Conservation (phyloP, 2,113 vertebrate genomes). For the Gasterosteus aculeatus region DNA sequence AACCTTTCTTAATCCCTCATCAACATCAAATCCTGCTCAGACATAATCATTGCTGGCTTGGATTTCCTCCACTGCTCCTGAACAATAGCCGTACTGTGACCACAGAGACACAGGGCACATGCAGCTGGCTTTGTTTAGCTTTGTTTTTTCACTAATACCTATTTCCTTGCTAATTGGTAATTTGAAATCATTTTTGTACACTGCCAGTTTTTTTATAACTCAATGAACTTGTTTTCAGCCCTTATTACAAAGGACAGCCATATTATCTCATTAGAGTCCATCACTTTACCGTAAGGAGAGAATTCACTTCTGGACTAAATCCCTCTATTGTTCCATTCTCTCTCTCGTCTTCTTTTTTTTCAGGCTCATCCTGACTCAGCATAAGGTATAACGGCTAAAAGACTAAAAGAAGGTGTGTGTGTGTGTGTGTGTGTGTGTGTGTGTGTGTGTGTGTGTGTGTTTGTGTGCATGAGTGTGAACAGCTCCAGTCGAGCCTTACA, state of each 20-base stretch:
- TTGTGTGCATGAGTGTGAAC: neutral
- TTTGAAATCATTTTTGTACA: neutral
- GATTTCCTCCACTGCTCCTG: slow-evolving; percentile 47
- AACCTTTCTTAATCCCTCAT: slow-evolving; percentile 37
- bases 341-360: slow-evolving; percentile 6
- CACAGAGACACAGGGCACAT: neutral
- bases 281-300: neutral
- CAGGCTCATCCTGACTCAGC: slow-evolving; percentile 1
- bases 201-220: neutral
- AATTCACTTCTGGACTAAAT: slow-evolving; percentile 3
- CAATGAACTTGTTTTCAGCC: neutral
- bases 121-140: neutral
- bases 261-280: neutral
- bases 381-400: slow-evolving; percentile 16
- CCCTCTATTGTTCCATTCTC: slow-evolving; percentile 10
- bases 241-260: neutral
- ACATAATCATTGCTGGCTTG: slow-evolving; percentile 43
- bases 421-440: neutral
- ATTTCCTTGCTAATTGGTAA: neutral
- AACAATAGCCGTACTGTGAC: slow-evolving; percentile 51
- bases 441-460: neutral
- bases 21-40: slow-evolving; percentile 37
- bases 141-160: neutral
- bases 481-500: slow-evolving; percentile 59
- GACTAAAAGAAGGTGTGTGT: slow-evolving; percentile 8